Percentiles rank a stretch among this genome's conserved stretches.
These are phyloP conservation scores for Napeogenes sylphis DNA, from an alignment of 2,888 invertebrate genomes.

Conservation along the genomic window DNA sequence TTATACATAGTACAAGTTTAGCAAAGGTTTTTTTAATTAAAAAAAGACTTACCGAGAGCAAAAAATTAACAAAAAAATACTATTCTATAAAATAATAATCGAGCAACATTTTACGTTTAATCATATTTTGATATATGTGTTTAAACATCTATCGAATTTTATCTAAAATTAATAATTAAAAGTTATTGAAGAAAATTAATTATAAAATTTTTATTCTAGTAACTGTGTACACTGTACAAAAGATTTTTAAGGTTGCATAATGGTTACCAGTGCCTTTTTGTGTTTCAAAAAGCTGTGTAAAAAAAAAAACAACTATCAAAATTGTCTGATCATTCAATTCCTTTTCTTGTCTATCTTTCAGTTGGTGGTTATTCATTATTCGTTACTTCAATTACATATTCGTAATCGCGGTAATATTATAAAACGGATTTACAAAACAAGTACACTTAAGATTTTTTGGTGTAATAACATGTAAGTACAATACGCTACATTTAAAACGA, in stretches of 20 bases:
- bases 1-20: too few relatives aligned
- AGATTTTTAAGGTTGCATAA: not conserved
- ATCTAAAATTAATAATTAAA: too few relatives aligned
- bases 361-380: not conserved
- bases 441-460: not conserved
- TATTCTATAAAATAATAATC: too few relatives aligned
- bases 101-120: too few relatives aligned
- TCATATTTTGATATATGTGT: too few relatives aligned
- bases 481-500: not conserved
- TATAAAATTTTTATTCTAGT: too few relatives aligned
- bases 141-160: too few relatives aligned
- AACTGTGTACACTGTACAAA: too few relatives aligned
- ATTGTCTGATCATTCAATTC: conserved; percentile 6
- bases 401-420: not conserved
- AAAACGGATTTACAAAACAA: not conserved
- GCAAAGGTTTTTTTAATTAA: too few relatives aligned
- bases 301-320: conserved; percentile 2
- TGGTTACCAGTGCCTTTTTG: not conserved
- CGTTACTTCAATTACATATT: not conserved
- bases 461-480: not conserved
- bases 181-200: too few relatives aligned
- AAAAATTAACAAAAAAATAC: too few relatives aligned
- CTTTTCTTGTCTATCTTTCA: not conserved
- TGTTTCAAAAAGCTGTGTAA: not conserved
- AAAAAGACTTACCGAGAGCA: too few relatives aligned